phyloP scores from a whole-genome alignment of 1,140 invertebrate genomes.

The Panonychus citri region DNA sequence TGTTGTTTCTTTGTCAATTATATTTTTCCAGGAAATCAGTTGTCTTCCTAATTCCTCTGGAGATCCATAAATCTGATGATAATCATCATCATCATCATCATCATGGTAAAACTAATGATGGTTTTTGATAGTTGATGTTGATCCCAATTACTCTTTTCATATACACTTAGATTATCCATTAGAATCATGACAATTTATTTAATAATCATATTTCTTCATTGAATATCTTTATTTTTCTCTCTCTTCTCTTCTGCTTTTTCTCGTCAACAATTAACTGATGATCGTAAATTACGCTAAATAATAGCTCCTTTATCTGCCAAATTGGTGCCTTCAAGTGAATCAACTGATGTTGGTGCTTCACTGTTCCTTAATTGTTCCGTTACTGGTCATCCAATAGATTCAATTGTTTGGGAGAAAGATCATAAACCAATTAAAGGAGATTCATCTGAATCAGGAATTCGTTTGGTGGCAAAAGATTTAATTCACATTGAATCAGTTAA shows the following conservation, averaged over 20 bases:
- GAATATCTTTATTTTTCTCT: background rate
- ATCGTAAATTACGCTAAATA: too few species aligned
- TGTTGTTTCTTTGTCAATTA: too few species aligned
- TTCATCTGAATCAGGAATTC: slow-evolving; percentile 4
- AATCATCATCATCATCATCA: too few species aligned
- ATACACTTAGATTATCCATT: background rate
- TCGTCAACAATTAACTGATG: background rate
- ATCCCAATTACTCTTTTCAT: background rate
- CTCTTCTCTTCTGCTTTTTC: background rate
- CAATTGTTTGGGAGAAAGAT: slow-evolving; percentile 56
- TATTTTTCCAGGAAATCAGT: too few species aligned
- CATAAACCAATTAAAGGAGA: slow-evolving; percentile 14
- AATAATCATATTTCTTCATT: background rate
- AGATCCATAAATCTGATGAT: too few species aligned
- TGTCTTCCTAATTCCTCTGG: too few species aligned
- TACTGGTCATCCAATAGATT: slow-evolving; percentile 45
- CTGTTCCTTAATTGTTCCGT: slow-evolving; percentile 60
- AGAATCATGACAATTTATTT: background rate
- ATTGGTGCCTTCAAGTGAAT: slow-evolving; percentile 18
- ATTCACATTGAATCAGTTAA: slow-evolving; percentile 20
- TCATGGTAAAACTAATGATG: too few species aligned
- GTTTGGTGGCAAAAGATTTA: slow-evolving; percentile 25
- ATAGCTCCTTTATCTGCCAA: slow-evolving; percentile 11
- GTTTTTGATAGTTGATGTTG: too few species aligned
- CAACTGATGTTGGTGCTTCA: slow-evolving; percentile 53